phyloP scores from a whole-genome alignment of 1,140 invertebrate species.

The Hylaeus volcanicus region DNA sequence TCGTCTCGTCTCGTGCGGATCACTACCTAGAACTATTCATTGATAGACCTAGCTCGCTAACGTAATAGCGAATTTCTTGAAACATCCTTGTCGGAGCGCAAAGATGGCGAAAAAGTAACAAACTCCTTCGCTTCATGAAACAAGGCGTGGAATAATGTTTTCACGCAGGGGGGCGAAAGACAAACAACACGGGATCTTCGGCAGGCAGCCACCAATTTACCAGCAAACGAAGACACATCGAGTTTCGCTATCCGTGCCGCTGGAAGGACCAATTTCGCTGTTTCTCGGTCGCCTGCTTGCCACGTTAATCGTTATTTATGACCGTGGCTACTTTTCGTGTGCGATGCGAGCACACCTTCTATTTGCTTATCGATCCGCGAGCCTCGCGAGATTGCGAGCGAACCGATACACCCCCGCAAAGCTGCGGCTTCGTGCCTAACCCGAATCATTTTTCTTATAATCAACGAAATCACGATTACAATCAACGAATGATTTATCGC shows the following conservation, averaged over 20 bases:
- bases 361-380: conserved; percentile 49
- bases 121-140: not conserved
- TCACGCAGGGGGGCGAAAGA: conserved; percentile 32
- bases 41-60: not conserved
- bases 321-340: conserved; percentile 26
- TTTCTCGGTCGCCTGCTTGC: conserved; percentile 57
- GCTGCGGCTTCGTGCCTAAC: not conserved
- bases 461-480: not conserved
- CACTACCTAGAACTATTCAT: conserved; percentile 3
- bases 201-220: conserved; percentile 56
- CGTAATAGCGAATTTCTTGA: not conserved
- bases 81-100: not conserved
- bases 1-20: too few relatives aligned
- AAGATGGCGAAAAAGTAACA: too few relatives aligned
- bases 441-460: conserved; percentile 20
- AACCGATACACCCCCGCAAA: conserved; percentile 4
- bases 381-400: conserved; percentile 19
- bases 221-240: conserved; percentile 65
- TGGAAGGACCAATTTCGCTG: conserved; percentile 65
- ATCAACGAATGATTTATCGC: conserved; percentile 29
- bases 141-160: conserved; percentile 41
- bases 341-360: conserved; percentile 26
- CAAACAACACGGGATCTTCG: conserved; percentile 58
- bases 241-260: conserved; percentile 53
- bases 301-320: conserved; percentile 66